These are phyloP conservation scores for Diorhabda carinulata DNA, from an alignment of 1,140 invertebrate species.

Conservation along the genomic window DNA sequence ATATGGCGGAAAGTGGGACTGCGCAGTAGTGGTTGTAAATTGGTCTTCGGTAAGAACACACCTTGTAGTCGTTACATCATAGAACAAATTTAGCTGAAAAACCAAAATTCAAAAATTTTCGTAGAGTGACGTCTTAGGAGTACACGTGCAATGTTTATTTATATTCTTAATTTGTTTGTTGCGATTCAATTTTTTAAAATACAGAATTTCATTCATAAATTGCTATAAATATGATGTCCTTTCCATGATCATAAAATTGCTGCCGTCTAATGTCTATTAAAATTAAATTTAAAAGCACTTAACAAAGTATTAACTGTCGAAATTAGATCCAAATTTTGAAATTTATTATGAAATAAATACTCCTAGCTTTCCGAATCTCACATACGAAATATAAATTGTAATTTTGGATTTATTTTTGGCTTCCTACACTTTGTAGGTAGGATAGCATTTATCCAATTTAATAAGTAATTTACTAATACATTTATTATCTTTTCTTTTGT, in stretches of 20 bases:
- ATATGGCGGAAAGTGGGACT: too few relatives aligned
- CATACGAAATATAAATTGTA: not conserved
- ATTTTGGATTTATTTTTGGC: conserved; percentile 9
- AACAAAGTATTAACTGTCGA: not conserved
- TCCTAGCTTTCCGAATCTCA: not conserved
- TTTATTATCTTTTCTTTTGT: conserved; percentile 15
- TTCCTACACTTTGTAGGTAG: conserved; percentile 9
- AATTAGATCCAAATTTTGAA: not conserved
- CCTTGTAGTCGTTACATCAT: too few relatives aligned
- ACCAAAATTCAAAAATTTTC: too few relatives aligned
- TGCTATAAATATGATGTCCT: not conserved
- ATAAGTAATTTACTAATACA: conserved; percentile 26
- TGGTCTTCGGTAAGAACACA: too few relatives aligned
- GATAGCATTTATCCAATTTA: conserved; percentile 16
- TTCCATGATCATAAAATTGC: not conserved
- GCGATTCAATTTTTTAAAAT: not conserved
- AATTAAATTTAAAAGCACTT: not conserved
- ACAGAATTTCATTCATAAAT: not conserved
- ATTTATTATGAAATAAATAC: not conserved
- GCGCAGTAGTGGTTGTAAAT: too few relatives aligned
- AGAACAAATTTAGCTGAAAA: too few relatives aligned
- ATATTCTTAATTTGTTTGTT: not conserved
- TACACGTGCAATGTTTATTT: not conserved
- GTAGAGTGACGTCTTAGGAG: not conserved
- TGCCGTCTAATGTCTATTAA: not conserved